Percentiles rank a stretch among this genome's conserved stretches.
Conservation (phyloP, 1,140 invertebrate species). For the Chrysopa pallens region DNA sequence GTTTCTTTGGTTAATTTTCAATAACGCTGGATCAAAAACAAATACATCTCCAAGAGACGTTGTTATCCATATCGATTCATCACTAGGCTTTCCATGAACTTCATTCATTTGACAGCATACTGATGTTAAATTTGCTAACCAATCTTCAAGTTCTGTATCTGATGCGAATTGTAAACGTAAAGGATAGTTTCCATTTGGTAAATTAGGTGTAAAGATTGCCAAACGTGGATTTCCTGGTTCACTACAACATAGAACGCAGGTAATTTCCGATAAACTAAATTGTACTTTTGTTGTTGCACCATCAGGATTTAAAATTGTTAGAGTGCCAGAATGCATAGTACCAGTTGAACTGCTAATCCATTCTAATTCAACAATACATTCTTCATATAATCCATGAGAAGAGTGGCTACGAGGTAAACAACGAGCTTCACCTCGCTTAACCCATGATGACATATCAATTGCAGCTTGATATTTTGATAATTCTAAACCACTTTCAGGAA, state of each 20-base stretch:
- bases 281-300: conserved; percentile 54
- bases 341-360: conserved; percentile 41
- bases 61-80: conserved; percentile 57
- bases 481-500: conserved; percentile 24
- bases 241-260: conserved; percentile 51
- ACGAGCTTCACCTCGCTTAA: conserved; percentile 58
- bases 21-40: conserved; percentile 45
- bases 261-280: conserved; percentile 48
- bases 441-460: conserved; percentile 66
- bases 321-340: conserved; percentile 46
- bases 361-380: conserved; percentile 64
- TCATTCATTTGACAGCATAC: conserved; percentile 54
- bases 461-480: conserved; percentile 36
- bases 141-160: conserved; percentile 72
- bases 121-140: conserved; percentile 56
- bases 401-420: conserved; percentile 34
- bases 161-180: conserved; percentile 55
- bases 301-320: conserved; percentile 58
- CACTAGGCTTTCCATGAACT: conserved; percentile 42
- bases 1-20: conserved; percentile 21
- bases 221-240: conserved; percentile 57
- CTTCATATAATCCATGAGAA: conserved; percentile 31
- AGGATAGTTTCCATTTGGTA: conserved; percentile 27
- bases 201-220: conserved; percentile 45
- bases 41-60: conserved; percentile 64